phyloP scores from a whole-genome alignment of 2,888 invertebrate species.

The Iphiclides podalirius region DNA sequence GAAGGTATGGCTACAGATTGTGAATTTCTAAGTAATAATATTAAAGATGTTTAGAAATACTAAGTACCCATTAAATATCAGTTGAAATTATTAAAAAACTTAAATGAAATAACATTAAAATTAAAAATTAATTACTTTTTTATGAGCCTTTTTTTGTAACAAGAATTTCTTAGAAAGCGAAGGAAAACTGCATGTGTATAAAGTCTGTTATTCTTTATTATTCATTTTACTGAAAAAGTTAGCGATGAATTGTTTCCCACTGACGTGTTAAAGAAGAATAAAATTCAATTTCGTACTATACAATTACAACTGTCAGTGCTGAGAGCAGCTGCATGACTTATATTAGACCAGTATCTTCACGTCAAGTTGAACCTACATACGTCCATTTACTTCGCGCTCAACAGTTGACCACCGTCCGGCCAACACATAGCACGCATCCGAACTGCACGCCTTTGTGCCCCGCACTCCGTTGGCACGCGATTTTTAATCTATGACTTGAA shows the following conservation, averaged over 20 bases:
- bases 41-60: too few relatives aligned
- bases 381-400: slow-evolving; percentile 34
- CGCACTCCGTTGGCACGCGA: slow-evolving; percentile 37
- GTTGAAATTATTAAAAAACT: too few relatives aligned
- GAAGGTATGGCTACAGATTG: too few relatives aligned
- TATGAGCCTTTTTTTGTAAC: too few relatives aligned
- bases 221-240: not conserved
- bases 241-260: slow-evolving; percentile 4
- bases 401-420: slow-evolving; percentile 76
- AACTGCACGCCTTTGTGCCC: slow-evolving; percentile 31
- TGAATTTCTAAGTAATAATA: too few relatives aligned
- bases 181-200: too few relatives aligned
- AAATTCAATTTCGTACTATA: slow-evolving; percentile 9
- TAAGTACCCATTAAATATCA: too few relatives aligned
- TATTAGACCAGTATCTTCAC: slow-evolving; percentile 1
- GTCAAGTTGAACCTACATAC: slow-evolving; percentile 28
- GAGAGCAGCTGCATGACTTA: slow-evolving; percentile 8
- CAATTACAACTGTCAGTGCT: slow-evolving; percentile 22
- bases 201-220: not conserved
- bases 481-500: slow-evolving; percentile 37
- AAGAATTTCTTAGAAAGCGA: too few relatives aligned
- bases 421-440: slow-evolving; percentile 51
- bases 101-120: too few relatives aligned
- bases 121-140: too few relatives aligned
- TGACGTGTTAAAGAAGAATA: slow-evolving; percentile 20